A percentile compares a stretch with the other conserved stretches of the same genome.
phyloP scores from a whole-genome alignment of 2,797 vertebrate genomes.

The Varecia variegata region DNA sequence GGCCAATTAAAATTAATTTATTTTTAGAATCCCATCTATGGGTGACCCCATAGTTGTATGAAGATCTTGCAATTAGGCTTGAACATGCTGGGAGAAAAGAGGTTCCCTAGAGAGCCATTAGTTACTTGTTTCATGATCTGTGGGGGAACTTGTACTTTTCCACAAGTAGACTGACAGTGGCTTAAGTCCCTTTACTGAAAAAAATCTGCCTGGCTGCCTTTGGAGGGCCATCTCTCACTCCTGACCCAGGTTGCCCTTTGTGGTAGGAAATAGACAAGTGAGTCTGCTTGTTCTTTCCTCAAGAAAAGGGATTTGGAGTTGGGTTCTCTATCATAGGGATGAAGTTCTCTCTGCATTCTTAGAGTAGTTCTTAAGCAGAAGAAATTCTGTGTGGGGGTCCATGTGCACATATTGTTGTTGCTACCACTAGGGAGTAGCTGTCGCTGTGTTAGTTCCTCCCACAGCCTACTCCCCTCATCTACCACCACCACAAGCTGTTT shows the following conservation, averaged over 20 bases:
- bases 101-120: constrained; percentile 51
- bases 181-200: constrained; percentile 11
- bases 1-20: constrained; percentile 9
- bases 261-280: neutral
- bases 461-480: neutral
- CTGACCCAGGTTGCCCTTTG: constrained; percentile 20
- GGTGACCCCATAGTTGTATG: neutral
- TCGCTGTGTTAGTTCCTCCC: neutral
- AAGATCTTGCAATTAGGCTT: constrained; percentile 18
- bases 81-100: constrained; percentile 21
- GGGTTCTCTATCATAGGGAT: neutral
- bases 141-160: constrained; percentile 63
- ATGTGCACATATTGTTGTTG: neutral
- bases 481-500: neutral
- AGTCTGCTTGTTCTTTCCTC: neutral
- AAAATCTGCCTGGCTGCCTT: neutral
- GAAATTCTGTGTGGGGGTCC: neutral
- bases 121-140: constrained; percentile 33
- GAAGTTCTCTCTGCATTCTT: neutral
- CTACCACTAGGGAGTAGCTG: neutral
- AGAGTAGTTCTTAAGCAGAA: neutral
- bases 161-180: constrained; percentile 15
- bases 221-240: neutral
- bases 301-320: neutral
- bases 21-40: constrained; percentile 33